Evolutionary conservation across 2,888 invertebrate genomes (phyloP).

Genomic region (Galeopsomyia nigrocyanea): DNA sequence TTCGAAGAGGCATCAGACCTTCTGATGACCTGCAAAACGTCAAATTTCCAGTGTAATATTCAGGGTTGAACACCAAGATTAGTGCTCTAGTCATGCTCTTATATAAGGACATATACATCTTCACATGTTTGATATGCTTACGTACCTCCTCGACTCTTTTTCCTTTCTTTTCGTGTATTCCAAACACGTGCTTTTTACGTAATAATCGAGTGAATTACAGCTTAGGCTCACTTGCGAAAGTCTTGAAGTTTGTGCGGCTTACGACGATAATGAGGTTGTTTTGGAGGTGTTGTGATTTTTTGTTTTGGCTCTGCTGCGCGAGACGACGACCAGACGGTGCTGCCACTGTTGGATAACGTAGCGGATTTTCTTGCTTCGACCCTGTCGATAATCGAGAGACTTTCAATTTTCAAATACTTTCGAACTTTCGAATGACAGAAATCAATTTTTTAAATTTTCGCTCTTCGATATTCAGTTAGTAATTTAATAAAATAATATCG

Average conservation of each 20-base stretch:
- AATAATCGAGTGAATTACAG: background rate
- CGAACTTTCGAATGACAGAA: too few species aligned
- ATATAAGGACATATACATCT: slow-evolving; percentile 31
- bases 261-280: background rate
- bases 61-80: slow-evolving; percentile 37
- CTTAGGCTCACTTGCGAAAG: slow-evolving; percentile 9
- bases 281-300: too few species aligned
- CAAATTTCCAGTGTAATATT: slow-evolving; percentile 11
- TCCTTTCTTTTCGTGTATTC: background rate
- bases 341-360: too few species aligned
- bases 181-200: slow-evolving; percentile 10
- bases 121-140: slow-evolving; percentile 4
- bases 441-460: too few species aligned
- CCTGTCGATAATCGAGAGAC: too few species aligned
- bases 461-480: too few species aligned
- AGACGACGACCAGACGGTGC: too few species aligned
- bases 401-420: too few species aligned
- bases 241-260: slow-evolving; percentile 10
- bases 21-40: slow-evolving; percentile 12
- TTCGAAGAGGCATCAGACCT: too few species aligned
- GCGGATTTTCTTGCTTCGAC: too few species aligned
- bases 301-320: too few species aligned
- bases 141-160: background rate
- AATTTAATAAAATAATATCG: too few species aligned
- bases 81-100: slow-evolving; percentile 2